Evolutionary conservation across 2,888 invertebrate genomes (phyloP), one percentile per base, ranked within the genome.

Genomic region (Muscina levida): DNA sequence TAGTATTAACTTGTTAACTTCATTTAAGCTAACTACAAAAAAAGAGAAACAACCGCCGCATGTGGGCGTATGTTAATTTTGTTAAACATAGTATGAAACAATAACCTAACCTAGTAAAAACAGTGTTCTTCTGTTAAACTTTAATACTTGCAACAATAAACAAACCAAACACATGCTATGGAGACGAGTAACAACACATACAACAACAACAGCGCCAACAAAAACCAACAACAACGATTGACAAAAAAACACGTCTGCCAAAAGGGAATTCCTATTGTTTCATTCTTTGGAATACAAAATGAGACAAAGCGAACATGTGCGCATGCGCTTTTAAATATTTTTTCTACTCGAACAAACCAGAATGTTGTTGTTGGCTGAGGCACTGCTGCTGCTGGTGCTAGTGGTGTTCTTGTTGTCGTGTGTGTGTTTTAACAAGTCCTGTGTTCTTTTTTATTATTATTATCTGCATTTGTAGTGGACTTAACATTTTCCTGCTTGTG

Each of bases 61-160:
- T 31, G 31, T 5, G 31, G 31, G 31, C 31, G 31, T 85, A 87
- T 87, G 87, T 87, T 87, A 87, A 87, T 87, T 81, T 77, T 59
- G 67, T 71, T 70, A 44, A 37, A 56, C 26, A 66, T 46, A 24
- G 53, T 70, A 31, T 31, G 51, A 24, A 67, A 26, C 24, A 66
- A n/a, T 11, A 57, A 66, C 51, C 65, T 66, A 48, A 51, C 3
- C 31, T 31, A 31, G 31, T 31, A 31, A 3, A 5, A 31, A 31
- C 3, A 31, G 8, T 31, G 31, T 31, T n/a, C n/a, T n/a, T n/a
- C 31, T 31, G 31, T 31, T 31, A 31, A 31, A 80, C 72, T 76
- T 79, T 79, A 77, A 77, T 81, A 74, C 68, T 81, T 74, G 72
- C 79, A 79, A 70, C 72, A 71, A 75, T 72, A 68, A 77, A 67